Conservation (phyloP, 1,140 invertebrate genomes). For the Mesaphorura yosii region DNA sequence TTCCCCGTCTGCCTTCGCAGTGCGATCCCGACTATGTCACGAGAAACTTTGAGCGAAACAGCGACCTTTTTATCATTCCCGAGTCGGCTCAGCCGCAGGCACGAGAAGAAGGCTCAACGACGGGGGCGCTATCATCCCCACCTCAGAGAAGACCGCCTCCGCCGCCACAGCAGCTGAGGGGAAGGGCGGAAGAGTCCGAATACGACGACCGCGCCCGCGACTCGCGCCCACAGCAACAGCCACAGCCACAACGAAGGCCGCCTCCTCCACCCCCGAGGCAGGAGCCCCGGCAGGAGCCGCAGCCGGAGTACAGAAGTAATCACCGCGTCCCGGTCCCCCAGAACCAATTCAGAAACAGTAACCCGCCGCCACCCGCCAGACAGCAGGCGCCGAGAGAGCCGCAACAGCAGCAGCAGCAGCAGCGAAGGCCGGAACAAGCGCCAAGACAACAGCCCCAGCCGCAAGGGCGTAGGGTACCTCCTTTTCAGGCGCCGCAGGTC, state of each 20-base stretch:
- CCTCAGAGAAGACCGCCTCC: slow-evolving; percentile 2
- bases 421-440: not conserved
- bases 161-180: not conserved
- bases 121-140: too few relatives aligned
- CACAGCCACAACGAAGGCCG: slow-evolving; percentile 1
- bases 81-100: not conserved
- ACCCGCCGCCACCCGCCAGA: not conserved
- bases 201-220: too few relatives aligned
- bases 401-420: not conserved
- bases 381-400: not conserved
- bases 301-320: not conserved
- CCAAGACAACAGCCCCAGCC: not conserved
- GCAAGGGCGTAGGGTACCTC: too few relatives aligned
- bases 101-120: not conserved
- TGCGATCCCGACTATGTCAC: slow-evolving; percentile 22
- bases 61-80: slow-evolving; percentile 20
- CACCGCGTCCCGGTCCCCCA: not conserved
- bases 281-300: not conserved
- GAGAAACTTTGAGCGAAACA: slow-evolving; percentile 23
- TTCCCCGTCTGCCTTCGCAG: too few relatives aligned
- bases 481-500: too few relatives aligned
- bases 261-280: not conserved
- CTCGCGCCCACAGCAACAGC: not conserved
- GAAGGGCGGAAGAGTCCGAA: not conserved
- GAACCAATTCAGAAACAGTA: too few relatives aligned